These are phyloP conservation scores for Brenthis ino DNA, from an alignment of 2,888 invertebrate species.

Conservation along the genomic window DNA sequence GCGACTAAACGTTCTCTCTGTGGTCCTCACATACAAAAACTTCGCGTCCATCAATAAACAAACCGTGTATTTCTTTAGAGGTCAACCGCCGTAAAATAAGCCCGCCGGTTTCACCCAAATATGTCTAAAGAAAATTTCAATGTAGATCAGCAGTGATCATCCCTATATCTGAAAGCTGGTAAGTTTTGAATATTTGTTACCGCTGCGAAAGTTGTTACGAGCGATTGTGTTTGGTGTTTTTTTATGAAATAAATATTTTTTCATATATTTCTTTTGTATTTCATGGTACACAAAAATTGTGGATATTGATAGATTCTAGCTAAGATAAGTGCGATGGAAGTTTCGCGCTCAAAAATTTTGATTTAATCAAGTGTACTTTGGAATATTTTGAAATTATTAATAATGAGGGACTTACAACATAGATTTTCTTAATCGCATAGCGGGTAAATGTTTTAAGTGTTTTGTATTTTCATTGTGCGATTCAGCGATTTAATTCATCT, in stretches of 20 bases:
- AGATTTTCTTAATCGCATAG: no score
- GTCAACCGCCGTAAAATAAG: conserved; percentile 3
- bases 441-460: no score
- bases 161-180: not conserved
- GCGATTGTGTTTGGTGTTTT: not conserved
- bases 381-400: no score
- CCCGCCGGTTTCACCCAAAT: not conserved
- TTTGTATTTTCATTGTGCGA: not conserved
- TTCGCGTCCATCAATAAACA: conserved; percentile 30
- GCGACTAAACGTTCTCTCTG: conserved; percentile 17
- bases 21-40: conserved; percentile 15
- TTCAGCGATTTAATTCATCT: conserved; percentile 7
- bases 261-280: no score
- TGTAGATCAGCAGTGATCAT: not conserved
- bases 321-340: not conserved
- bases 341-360: not conserved
- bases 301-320: not conserved
- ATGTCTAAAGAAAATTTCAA: not conserved
- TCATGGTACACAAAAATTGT: no score
- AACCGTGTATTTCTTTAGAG: conserved; percentile 27
- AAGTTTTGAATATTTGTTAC: not conserved
- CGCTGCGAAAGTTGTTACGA: not conserved
- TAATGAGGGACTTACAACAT: no score
- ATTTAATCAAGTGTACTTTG: no score
- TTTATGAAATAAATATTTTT: no score